Percentiles rank a stretch among this genome's conserved stretches.
phyloP scores from a whole-genome alignment of 2,113 vertebrate genomes.

The Holacanthus passer region DNA sequence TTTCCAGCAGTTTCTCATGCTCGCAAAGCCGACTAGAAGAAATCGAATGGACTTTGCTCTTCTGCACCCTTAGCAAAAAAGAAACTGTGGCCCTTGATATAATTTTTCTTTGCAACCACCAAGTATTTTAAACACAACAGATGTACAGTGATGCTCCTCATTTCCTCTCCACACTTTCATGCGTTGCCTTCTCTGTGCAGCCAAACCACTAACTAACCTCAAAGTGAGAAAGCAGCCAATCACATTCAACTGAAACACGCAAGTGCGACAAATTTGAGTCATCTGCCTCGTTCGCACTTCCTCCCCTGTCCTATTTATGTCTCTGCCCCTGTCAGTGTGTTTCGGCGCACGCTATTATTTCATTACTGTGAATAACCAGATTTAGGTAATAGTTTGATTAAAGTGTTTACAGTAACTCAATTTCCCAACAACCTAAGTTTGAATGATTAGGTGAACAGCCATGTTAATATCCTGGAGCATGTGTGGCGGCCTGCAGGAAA shows the following conservation, averaged over 20 bases:
- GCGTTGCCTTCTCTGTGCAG: conserved; percentile 16
- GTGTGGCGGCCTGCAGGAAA: conserved; percentile 33
- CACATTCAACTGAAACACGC: conserved; percentile 50
- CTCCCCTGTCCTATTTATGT: conserved; percentile 53
- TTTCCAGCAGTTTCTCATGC: too few relatives aligned
- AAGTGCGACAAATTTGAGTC: conserved; percentile 52
- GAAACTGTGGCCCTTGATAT: background rate
- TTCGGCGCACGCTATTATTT: conserved; percentile 15
- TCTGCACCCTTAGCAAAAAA: too few relatives aligned
- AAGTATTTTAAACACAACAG: conserved; percentile 38
- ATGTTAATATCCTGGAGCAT: conserved; percentile 15
- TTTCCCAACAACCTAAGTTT: conserved; percentile 34
- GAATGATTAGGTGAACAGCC: conserved; percentile 28
- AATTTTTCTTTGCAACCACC: conserved; percentile 4
- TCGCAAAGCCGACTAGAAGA: too few relatives aligned
- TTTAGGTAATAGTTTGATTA: conserved; percentile 53
- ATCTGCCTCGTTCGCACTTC: conserved; percentile 62
- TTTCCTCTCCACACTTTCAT: conserved; percentile 28
- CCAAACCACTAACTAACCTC: conserved; percentile 41
- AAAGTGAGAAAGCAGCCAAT: conserved; percentile 63
- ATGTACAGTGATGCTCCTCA: conserved; percentile 39
- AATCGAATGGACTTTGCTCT: too few relatives aligned
- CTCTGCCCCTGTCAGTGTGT: conserved; percentile 14
- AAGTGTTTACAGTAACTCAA: conserved; percentile 54
- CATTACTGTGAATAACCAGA: conserved; percentile 27